Evolutionary conservation across 1,140 invertebrate genomes (phyloP).

Genomic region (Wasmannia auropunctata): DNA sequence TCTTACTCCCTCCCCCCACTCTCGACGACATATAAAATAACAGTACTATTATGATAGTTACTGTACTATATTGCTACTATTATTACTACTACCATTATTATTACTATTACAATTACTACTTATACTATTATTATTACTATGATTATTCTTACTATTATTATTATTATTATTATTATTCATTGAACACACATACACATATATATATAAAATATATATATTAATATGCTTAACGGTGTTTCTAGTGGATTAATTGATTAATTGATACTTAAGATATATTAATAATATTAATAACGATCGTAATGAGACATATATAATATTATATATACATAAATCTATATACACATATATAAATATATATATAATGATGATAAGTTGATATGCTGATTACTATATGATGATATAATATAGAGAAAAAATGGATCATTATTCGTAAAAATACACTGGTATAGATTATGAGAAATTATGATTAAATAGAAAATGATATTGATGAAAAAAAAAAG

Average conservation of each 20-base stretch:
- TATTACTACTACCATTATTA: conserved; percentile 52
- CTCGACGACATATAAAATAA: conserved; percentile 71
- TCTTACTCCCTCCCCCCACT: conserved; percentile 71
- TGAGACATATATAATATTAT: conserved; percentile 75
- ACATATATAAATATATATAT: conserved; percentile 76
- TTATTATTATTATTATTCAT: conserved; percentile 73
- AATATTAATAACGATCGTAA: conserved; percentile 78
- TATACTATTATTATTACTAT: conserved; percentile 61
- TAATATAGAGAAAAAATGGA: conserved; percentile 79
- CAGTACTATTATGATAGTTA: conserved; percentile 71
- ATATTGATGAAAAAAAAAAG: conserved; percentile 74
- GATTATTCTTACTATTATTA: conserved; percentile 73
- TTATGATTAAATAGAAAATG: conserved; percentile 82
- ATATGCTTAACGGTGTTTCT: conserved; percentile 83
- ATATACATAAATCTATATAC: conserved; percentile 78
- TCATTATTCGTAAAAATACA: conserved; percentile 82
- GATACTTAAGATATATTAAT: conserved; percentile 83
- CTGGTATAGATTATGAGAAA: conserved; percentile 80
- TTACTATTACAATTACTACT: conserved; percentile 61
- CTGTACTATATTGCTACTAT: conserved; percentile 63
- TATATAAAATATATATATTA: conserved; percentile 74
- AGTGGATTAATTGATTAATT: conserved; percentile 82
- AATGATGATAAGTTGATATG: conserved; percentile 82
- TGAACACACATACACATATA: conserved; percentile 57
- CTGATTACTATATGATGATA: conserved; percentile 80